These are phyloP conservation scores for Epinephelus awoara DNA, from an alignment of 2,797 vertebrate genomes.

Conservation along the genomic window DNA sequence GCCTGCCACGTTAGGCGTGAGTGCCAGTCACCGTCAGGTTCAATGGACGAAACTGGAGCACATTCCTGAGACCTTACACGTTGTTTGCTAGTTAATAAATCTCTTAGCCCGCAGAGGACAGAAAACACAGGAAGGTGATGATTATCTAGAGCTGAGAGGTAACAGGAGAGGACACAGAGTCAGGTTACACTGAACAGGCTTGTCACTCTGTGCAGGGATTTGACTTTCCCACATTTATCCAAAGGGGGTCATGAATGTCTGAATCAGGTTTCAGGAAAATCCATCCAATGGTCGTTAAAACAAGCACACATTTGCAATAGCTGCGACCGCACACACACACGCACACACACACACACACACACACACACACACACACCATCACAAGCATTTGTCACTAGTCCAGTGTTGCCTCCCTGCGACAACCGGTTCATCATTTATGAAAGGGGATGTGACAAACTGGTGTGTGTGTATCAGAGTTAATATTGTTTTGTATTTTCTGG, in stretches of 20 bases:
- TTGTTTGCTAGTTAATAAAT: conserved; percentile 74
- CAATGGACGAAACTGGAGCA: conserved; percentile 69
- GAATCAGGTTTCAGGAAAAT: not conserved
- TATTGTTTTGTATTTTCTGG: too few species aligned
- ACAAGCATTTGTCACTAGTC: too few species aligned
- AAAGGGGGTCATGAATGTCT: not conserved
- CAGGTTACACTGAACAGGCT: conserved; percentile 61
- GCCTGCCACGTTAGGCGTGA: conserved; percentile 61
- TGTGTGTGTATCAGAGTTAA: too few species aligned
- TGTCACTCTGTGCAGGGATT: conserved; percentile 47
- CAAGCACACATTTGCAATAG: not conserved
- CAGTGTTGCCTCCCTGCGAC: too few species aligned
- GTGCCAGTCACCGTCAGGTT: conserved; percentile 74
- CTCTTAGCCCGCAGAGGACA: conserved; percentile 46
- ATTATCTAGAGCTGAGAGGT: conserved; percentile 71
- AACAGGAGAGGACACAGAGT: conserved; percentile 65
- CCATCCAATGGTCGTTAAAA: not conserved
- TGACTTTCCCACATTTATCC: conserved; percentile 22
- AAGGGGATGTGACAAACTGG: too few species aligned
- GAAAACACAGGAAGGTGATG: conserved; percentile 65
- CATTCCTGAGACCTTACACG: conserved; percentile 74
- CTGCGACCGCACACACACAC: too few species aligned
- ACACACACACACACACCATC: too few species aligned
- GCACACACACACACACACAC: too few species aligned
- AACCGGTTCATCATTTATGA: too few species aligned